Base-by-base conservation (phyloP, 2,113 vertebrate genomes). In the Prinia subflava region DNA sequence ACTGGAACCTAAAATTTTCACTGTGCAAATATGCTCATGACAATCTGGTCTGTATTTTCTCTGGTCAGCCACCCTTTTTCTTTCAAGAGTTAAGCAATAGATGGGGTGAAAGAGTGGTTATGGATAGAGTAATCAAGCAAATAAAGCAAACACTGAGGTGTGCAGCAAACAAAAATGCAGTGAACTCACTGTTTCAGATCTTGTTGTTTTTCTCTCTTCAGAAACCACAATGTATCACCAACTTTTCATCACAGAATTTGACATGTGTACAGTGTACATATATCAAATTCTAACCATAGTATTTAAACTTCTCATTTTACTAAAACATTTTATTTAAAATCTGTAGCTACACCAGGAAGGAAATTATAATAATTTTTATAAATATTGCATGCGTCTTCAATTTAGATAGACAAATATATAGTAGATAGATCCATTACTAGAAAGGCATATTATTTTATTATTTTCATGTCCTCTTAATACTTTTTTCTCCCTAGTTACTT, bases 401-500 rank as follows among this genome's bases (percentile, higher is more conserved):
- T 69, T 80, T 86, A 80, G 47, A 50, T 9, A 47, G 53, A 18
- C 2, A 74, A 25, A 42, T 47, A 30, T 5, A 24, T 37, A 49
- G 33, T 35, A 49, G 30, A n/a, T 19, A 74, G 21, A 55, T 78
- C 14, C 6, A 41, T 47, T 64, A 33, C 4, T 76, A 60, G 23
- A 30, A 87, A 39, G 39, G 39, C 39, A 39, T 39, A 39, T 39
- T 39, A 39, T 39, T 39, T 39, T 39, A n/a, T 92, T 74, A 28
- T 49, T 80, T 76, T 52, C 6, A 35, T 55, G 14, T 25, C 5
- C 4, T 67, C 19, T 69, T 55, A 31, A 69, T 2, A 4, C 24
- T 11, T 93, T 19, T 88, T 81, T 73, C 47, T 70, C 79, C 82
- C 22, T 89, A 99, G 99, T 98, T 87, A 94, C 97, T 31, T 99